phyloP scores from a whole-genome alignment of 2,888 invertebrate species.

The Drosophila buzzatii region DNA sequence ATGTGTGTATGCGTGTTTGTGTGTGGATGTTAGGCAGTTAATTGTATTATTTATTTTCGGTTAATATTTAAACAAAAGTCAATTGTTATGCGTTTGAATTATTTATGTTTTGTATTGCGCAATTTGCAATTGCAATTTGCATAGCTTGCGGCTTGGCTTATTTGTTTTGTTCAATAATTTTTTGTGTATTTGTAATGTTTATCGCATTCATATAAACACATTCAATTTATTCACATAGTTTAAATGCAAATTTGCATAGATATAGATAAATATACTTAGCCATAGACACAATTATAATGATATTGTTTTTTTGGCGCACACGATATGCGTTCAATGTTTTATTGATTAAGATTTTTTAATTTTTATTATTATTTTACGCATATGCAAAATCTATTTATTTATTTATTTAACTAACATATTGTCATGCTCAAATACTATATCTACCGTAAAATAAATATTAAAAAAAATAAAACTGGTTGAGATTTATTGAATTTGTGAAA shows the following conservation, averaged over 20 bases:
- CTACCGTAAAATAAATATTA: slow-evolving; percentile 53
- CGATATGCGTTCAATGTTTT: slow-evolving; percentile 47
- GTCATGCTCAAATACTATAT: slow-evolving; percentile 55
- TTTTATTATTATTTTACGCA: slow-evolving; percentile 26
- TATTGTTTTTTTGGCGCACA: slow-evolving; percentile 31
- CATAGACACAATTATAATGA: slow-evolving; percentile 36
- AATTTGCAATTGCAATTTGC: slow-evolving; percentile 46
- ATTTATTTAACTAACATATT: slow-evolving; percentile 78
- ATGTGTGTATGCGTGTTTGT: slow-evolving; percentile 23
- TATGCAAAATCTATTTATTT: slow-evolving; percentile 69
- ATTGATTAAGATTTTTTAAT: slow-evolving; percentile 11
- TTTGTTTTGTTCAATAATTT: slow-evolving; percentile 40
- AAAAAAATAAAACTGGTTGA: slow-evolving; percentile 22
- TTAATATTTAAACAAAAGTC: slow-evolving; percentile 54
- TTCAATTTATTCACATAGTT: slow-evolving; percentile 34
- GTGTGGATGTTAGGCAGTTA: slow-evolving; percentile 52
- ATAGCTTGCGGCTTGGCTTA: slow-evolving; percentile 54
- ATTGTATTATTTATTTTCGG: slow-evolving; percentile 70
- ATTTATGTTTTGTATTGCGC: slow-evolving; percentile 53
- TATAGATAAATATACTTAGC: slow-evolving; percentile 17
- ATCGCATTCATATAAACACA: slow-evolving; percentile 38
- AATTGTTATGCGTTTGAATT: slow-evolving; percentile 62
- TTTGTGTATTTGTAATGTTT: slow-evolving; percentile 40
- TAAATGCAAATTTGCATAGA: slow-evolving; percentile 44
- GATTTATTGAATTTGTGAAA: not conserved